A percentile compares a stretch with the other conserved stretches of the same genome.
Evolutionary conservation across 2,888 invertebrate genomes (phyloP).

Genomic region (Conistra vaccinii): DNA sequence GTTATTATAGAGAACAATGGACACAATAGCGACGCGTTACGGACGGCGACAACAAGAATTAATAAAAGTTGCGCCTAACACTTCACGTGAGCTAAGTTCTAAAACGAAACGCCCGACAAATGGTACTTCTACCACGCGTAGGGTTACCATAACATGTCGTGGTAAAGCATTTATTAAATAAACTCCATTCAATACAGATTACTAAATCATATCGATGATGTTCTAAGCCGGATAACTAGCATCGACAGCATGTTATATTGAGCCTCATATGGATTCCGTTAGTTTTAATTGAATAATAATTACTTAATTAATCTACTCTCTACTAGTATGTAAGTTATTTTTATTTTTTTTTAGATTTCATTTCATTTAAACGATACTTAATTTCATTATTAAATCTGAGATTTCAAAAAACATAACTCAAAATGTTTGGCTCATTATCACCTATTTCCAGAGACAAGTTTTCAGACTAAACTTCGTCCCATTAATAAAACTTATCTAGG

Average conservation of each 20-base stretch:
- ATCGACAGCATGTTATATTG: not conserved
- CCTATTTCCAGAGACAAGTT: not conserved
- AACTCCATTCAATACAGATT: not conserved
- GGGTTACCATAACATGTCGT: not conserved
- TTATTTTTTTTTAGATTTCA: no score
- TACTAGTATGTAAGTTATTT: not conserved
- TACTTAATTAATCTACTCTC: not conserved
- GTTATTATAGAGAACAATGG: constrained; percentile 51
- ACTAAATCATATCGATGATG: not conserved
- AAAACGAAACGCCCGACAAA: constrained; percentile 27
- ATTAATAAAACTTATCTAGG: not conserved
- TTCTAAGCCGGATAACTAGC: not conserved
- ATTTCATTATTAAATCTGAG: not conserved
- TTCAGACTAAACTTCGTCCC: not conserved
- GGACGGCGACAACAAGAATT: constrained; percentile 54
- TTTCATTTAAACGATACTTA: not conserved
- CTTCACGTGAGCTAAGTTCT: constrained; percentile 51
- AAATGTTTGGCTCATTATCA: not conserved
- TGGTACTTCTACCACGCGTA: constrained; percentile 5
- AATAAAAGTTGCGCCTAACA: constrained; percentile 66
- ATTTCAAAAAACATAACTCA: not conserved
- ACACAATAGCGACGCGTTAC: constrained; percentile 39
- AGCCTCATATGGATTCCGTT: not conserved
- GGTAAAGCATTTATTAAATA: not conserved
- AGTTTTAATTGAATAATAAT: not conserved